These are phyloP conservation scores for Enteromius trimaculatus DNA, from an alignment of 2,797 vertebrate species.

Conservation along the genomic window DNA sequence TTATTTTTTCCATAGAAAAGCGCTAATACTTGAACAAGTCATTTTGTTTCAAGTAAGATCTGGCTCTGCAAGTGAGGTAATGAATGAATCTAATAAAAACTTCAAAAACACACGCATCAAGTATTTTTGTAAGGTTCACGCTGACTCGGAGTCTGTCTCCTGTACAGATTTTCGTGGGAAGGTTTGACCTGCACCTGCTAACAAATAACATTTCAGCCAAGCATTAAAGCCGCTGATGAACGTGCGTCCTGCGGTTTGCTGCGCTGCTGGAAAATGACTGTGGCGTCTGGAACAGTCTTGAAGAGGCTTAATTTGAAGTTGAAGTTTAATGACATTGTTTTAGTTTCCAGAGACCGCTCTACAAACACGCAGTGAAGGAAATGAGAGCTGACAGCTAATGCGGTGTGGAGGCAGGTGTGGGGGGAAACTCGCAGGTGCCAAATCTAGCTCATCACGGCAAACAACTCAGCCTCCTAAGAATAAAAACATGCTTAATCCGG, in stretches of 20 bases:
- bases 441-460: slow-evolving; percentile 2
- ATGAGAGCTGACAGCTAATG: slow-evolving; percentile 29
- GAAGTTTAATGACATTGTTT: slow-evolving; percentile 36
- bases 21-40: neutral
- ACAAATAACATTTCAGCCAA: slow-evolving; percentile 11
- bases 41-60: neutral
- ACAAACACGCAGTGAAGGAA: neutral
- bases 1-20: neutral
- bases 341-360: neutral
- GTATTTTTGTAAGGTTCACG: neutral
- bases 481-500: neutral
- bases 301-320: slow-evolving; percentile 29
- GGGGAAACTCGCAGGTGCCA: slow-evolving; percentile 3
- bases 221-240: slow-evolving; percentile 3
- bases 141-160: neutral
- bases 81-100: neutral
- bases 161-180: neutral
- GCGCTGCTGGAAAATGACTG: slow-evolving; percentile 15
- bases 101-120: neutral
- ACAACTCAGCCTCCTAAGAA: slow-evolving; percentile 16
- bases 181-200: slow-evolving; percentile 12
- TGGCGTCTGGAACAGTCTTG: neutral
- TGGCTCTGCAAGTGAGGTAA: slow-evolving; percentile 1
- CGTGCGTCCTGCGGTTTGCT: neutral
- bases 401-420: slow-evolving; percentile 12